Conservation (phyloP, 1,140 invertebrate species). For the Euwallacea fornicatus region DNA sequence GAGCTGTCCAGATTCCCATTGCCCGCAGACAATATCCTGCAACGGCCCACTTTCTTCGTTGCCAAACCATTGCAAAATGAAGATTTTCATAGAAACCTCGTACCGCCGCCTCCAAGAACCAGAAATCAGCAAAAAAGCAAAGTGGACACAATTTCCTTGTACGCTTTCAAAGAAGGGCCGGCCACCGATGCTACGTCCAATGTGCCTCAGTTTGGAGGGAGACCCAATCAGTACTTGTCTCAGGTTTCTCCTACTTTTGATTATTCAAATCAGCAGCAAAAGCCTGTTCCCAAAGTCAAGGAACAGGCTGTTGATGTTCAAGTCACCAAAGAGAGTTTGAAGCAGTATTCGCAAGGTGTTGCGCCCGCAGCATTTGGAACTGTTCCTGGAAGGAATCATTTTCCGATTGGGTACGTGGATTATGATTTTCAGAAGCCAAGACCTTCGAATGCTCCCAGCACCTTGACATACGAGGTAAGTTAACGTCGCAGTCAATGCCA, state of each 20-base stretch:
- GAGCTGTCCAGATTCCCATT: constrained; percentile 44
- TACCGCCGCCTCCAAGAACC: constrained; percentile 41
- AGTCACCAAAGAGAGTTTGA: constrained; percentile 51
- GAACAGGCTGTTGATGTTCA: constrained; percentile 45
- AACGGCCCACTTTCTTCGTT: constrained; percentile 33
- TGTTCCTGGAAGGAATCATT: constrained; percentile 26
- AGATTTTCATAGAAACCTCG: constrained; percentile 47
- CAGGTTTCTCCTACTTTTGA: constrained; percentile 40
- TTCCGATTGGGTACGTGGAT: constrained; percentile 38
- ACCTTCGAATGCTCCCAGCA: constrained; percentile 36
- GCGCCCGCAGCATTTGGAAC: constrained; percentile 22
- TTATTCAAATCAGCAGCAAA: constrained; percentile 17
- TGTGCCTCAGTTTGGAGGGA: constrained; percentile 21
- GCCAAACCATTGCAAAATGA: constrained; percentile 41
- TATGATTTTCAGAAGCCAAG: constrained; percentile 32
- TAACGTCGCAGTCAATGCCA: background rate
- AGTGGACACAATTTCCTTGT: constrained; percentile 27
- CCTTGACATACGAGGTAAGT: constrained; percentile 50
- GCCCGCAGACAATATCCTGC: constrained; percentile 21
- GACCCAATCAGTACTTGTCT: constrained; percentile 25
- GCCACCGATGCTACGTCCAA: constrained; percentile 21
- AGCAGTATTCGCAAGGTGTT: constrained; percentile 45
- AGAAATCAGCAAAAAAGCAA: constrained; percentile 38
- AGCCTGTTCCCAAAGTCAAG: constrained; percentile 21
- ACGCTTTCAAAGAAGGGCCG: constrained; percentile 32